phyloP scores from a whole-genome alignment of 2,888 invertebrate genomes.

The Theretra japonica region DNA sequence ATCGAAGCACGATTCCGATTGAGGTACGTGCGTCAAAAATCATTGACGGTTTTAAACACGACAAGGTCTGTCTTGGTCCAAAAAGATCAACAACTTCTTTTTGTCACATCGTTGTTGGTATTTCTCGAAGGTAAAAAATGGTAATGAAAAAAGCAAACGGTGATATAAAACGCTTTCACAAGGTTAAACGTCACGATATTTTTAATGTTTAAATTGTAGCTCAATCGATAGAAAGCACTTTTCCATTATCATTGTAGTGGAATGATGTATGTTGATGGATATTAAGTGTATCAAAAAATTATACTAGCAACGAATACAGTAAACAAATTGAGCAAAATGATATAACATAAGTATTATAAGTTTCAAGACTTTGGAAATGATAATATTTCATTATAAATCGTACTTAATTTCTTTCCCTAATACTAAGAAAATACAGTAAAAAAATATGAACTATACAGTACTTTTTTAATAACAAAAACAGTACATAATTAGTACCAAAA shows the following conservation, averaged over 20 bases:
- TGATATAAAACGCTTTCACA: constrained; percentile 48
- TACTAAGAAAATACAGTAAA: too few relatives aligned
- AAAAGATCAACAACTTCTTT: constrained; percentile 54
- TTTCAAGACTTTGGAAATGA: too few relatives aligned
- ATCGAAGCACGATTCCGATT: constrained; percentile 63
- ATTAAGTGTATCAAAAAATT: too few relatives aligned
- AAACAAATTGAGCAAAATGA: too few relatives aligned
- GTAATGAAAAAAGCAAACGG: constrained; percentile 19
- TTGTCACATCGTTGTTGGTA: constrained; percentile 56
- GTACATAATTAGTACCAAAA: neutral
- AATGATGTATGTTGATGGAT: too few relatives aligned
- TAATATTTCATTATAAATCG: too few relatives aligned
- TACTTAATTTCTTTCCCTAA: too few relatives aligned
- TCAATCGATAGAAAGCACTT: neutral
- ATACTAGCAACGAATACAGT: too few relatives aligned
- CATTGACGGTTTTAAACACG: constrained; percentile 34
- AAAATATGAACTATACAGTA: neutral
- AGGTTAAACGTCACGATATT: constrained; percentile 45
- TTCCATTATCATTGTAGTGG: too few relatives aligned
- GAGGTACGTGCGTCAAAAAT: constrained; percentile 70
- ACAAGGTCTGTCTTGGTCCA: constrained; percentile 37
- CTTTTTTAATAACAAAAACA: neutral
- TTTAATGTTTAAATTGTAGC: neutral
- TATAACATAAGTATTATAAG: too few relatives aligned
- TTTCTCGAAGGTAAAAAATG: constrained; percentile 56